These are phyloP conservation scores for Oligia latruncula DNA, from an alignment of 2,888 invertebrate species.

Conservation along the genomic window DNA sequence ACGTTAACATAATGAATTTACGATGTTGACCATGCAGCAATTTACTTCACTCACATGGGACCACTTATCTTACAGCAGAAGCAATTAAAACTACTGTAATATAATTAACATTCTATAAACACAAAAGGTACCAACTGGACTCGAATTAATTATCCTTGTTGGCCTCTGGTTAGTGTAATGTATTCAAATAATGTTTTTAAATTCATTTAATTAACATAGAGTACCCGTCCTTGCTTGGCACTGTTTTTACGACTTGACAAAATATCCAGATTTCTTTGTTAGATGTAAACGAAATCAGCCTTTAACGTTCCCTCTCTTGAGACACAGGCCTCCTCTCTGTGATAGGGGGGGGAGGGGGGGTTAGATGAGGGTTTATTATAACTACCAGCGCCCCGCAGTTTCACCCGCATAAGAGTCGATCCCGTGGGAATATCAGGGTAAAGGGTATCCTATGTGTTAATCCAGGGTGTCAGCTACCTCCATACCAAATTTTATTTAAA, in stretches of 20 bases:
- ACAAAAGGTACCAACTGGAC: slow-evolving; percentile 16
- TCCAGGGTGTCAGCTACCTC: too few species aligned
- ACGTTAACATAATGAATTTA: slow-evolving; percentile 14
- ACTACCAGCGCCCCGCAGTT: too few species aligned
- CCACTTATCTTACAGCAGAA: not conserved
- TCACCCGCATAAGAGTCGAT: too few species aligned
- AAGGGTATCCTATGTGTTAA: too few species aligned
- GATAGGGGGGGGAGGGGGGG: too few species aligned
- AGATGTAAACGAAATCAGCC: not conserved
- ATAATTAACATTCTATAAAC: not conserved
- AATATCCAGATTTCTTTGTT: not conserved
- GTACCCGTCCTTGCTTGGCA: too few species aligned
- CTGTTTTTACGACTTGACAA: not conserved
- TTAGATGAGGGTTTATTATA: too few species aligned
- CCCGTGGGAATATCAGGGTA: too few species aligned
- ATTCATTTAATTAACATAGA: not conserved
- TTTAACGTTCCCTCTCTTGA: too few species aligned
- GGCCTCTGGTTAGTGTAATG: not conserved
- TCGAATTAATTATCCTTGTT: slow-evolving; percentile 7
- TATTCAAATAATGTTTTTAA: slow-evolving; percentile 3
- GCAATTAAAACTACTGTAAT: slow-evolving; percentile 26
- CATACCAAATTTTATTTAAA: too few species aligned
- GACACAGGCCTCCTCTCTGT: too few species aligned
- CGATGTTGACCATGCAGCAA: slow-evolving; percentile 14
- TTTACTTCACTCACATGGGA: not conserved